These are phyloP conservation scores for Hydrozoanthus tunicans DNA, from an alignment of 64 coral and sea anemone species.

Conservation along the genomic window DNA sequence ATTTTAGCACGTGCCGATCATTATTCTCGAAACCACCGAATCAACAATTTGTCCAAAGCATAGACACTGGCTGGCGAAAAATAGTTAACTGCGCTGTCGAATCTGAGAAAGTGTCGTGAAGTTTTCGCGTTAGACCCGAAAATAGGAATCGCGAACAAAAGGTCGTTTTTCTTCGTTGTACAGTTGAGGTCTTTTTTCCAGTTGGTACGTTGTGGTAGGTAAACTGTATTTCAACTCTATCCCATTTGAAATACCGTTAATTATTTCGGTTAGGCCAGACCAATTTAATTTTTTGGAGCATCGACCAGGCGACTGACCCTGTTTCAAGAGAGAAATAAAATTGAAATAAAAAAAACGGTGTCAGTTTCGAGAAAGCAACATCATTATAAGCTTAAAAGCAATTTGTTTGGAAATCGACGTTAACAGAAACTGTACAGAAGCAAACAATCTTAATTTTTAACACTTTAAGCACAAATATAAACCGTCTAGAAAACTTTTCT, in stretches of 20 bases:
- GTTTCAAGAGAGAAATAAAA: too few species aligned
- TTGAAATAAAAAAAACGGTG: too few species aligned
- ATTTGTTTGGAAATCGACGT: constrained; percentile 19
- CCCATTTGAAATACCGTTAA: constrained; percentile 5
- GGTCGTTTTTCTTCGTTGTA: constrained; percentile 46
- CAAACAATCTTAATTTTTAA: constrained; percentile 12
- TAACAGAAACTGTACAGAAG: constrained; percentile 26
- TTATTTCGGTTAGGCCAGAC: constrained; percentile 13
- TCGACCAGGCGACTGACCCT: too few species aligned
- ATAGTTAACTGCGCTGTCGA: constrained; percentile 46
- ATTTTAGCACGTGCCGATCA: constrained; percentile 57
- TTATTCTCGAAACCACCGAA: constrained; percentile 61
- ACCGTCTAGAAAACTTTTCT: constrained; percentile 1
- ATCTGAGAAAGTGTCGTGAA: constrained; percentile 50
- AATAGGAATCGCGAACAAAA: constrained; percentile 54
- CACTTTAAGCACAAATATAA: background rate
- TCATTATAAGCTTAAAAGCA: too few species aligned
- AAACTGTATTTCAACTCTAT: constrained; percentile 54
- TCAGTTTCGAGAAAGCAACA: too few species aligned
- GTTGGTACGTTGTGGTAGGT: constrained; percentile 18
- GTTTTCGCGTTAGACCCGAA: constrained; percentile 32
- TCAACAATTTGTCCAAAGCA: constrained; percentile 61
- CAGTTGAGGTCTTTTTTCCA: constrained; percentile 44
- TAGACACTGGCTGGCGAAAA: constrained; percentile 58
- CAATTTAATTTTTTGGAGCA: background rate